A percentile compares a stretch with the other conserved stretches of the same genome.
Evolutionary conservation across 2,113 vertebrate species (phyloP).

Genomic region (Castor canadensis): DNA sequence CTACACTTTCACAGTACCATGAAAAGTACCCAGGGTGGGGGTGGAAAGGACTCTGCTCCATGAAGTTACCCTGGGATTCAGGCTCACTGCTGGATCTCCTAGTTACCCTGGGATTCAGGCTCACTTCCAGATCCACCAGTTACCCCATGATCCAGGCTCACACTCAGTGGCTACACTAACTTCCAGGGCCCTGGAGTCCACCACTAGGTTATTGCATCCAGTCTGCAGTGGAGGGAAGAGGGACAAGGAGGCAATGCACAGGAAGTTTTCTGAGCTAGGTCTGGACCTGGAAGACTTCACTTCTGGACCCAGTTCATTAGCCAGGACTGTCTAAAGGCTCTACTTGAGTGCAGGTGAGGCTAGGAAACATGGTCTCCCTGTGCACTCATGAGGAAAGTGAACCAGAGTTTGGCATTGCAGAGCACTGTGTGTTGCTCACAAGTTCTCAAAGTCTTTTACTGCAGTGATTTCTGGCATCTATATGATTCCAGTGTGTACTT

Average conservation of each 20-base stretch:
- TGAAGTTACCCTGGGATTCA: neutral
- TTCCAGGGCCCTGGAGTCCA: neutral
- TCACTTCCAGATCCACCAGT: too few relatives aligned
- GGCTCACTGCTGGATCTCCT: too few relatives aligned
- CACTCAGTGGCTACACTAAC: neutral
- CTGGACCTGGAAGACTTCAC: neutral
- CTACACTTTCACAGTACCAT: too few relatives aligned
- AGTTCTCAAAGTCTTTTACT: neutral
- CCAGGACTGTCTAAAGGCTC: neutral
- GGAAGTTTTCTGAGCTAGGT: neutral
- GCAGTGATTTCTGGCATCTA: neutral
- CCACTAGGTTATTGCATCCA: neutral
- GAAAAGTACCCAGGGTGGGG: too few relatives aligned
- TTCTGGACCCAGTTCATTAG: too few relatives aligned
- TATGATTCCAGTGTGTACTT: neutral
- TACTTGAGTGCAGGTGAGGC: neutral
- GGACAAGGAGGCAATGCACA: fast-evolving
- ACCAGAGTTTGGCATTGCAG: fast-evolving
- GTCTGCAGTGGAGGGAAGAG: neutral
- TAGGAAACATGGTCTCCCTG: neutral
- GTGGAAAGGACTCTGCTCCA: neutral
- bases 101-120: neutral
- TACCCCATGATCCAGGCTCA: neutral
- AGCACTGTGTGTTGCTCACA: neutral
- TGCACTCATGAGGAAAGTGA: neutral